phyloP scores from a whole-genome alignment of 2,797 vertebrate species.

The Echeneis naucrates region DNA sequence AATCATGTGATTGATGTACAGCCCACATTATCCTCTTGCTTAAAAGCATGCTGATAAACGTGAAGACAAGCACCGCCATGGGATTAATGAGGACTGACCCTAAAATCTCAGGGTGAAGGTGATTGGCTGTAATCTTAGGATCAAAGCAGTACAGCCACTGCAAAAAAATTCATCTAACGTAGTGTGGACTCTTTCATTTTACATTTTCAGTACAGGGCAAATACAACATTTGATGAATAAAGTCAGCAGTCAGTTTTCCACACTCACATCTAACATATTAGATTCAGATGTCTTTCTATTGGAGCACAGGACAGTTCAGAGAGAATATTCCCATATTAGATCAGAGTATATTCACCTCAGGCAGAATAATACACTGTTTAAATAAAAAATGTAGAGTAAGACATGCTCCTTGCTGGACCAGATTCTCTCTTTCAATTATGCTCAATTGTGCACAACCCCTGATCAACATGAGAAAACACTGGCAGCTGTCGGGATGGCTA shows the following conservation, averaged over 20 bases:
- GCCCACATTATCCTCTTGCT: not conserved
- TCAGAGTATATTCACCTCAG: not conserved
- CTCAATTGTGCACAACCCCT: too few species aligned
- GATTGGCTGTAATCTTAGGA: not conserved
- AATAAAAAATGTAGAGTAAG: not conserved
- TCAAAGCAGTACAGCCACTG: constrained; percentile 1
- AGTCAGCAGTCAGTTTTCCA: not conserved
- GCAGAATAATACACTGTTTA: not conserved
- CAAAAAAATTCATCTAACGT: not conserved
- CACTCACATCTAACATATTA: constrained; percentile 27
- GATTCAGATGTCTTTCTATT: constrained; percentile 9
- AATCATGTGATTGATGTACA: not conserved
- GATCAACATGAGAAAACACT: not conserved
- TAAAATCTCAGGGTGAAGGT: not conserved
- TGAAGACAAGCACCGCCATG: not conserved
- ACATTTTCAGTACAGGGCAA: too few species aligned
- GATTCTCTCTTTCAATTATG: not conserved
- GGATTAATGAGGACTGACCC: not conserved
- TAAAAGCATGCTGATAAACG: not conserved
- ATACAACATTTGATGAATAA: too few species aligned
- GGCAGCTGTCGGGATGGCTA: not conserved
- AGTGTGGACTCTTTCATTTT: too few species aligned
- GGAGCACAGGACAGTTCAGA: not conserved
- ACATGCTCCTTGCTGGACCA: not conserved
- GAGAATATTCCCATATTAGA: not conserved